Percentiles rank a stretch among this genome's conserved stretches.
phyloP scores from a whole-genome alignment of 2,113 vertebrate species.

The Crocuta crocuta region DNA sequence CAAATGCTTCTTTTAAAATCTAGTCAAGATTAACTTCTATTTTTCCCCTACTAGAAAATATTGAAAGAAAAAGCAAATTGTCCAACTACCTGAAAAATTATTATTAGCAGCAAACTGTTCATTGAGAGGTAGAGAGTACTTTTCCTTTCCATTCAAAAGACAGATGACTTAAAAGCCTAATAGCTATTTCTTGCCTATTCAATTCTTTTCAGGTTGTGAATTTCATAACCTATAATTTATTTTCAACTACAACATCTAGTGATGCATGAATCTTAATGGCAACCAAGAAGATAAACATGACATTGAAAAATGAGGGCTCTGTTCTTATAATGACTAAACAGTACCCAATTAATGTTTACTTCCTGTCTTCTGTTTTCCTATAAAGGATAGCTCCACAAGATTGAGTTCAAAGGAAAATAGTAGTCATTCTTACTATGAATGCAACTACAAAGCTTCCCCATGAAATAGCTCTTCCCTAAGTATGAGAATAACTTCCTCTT shows the following conservation, averaged over 20 bases:
- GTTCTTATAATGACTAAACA: background rate
- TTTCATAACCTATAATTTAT: constrained; percentile 46
- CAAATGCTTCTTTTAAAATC: constrained; percentile 22
- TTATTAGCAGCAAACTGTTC: background rate
- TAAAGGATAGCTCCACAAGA: background rate
- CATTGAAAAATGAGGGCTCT: background rate
- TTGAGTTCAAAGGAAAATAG: background rate
- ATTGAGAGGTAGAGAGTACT: background rate
- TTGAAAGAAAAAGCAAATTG: background rate
- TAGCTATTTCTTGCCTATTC: background rate
- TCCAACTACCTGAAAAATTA: background rate
- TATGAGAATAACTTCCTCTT: background rate
- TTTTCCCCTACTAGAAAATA: constrained; percentile 48
- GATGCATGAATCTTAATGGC: background rate
- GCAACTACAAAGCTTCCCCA: background rate
- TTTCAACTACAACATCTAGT: background rate
- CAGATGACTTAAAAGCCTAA: background rate
- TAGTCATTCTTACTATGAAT: background rate
- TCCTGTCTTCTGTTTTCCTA: background rate
- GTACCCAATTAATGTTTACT: background rate
- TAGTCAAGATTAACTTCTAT: background rate
- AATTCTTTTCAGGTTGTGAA: constrained; percentile 49
- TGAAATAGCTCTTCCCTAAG: background rate
- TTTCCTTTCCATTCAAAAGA: background rate
- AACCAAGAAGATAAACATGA: constrained; percentile 22